These are phyloP conservation scores for Holothuria scabra DNA, from an alignment of 53 echinoderm and acorn worm species.

Conservation along the genomic window DNA sequence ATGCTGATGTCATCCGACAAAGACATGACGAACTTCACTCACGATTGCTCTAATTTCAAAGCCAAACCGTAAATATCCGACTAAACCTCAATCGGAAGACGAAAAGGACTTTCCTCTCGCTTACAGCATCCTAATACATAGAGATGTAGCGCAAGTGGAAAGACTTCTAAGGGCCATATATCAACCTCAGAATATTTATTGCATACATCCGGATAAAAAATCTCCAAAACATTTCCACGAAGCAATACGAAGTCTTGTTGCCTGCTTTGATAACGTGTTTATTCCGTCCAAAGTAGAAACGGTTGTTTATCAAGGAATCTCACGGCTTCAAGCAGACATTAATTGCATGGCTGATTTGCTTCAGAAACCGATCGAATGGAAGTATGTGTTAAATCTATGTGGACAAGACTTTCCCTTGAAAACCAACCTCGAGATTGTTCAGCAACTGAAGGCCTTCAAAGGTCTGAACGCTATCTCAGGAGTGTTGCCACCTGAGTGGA, in stretches of 20 bases:
- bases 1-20: conserved; percentile 47
- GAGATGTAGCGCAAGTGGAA: neutral
- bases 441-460: conserved; percentile 57
- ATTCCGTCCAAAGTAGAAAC: conserved; percentile 64
- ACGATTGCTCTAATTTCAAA: conserved; percentile 59
- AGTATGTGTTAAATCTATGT: conserved; percentile 47
- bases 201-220: too few relatives aligned
- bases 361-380: conserved; percentile 47
- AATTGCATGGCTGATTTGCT: too few relatives aligned
- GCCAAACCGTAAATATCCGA: conserved; percentile 45
- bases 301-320: conserved; percentile 55
- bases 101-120: conserved; percentile 67
- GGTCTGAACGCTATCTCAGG: conserved; percentile 78
- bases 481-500: conserved; percentile 45
- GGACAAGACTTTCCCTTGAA: too few relatives aligned
- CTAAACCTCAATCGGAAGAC: conserved; percentile 58
- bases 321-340: conserved; percentile 69
- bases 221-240: conserved; percentile 51
- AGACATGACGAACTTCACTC: conserved; percentile 39
- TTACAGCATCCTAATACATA: conserved; percentile 67
- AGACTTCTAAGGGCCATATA: too few relatives aligned
- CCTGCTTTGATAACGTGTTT: conserved; percentile 80
- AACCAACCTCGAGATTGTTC: too few relatives aligned
- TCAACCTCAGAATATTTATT: conserved; percentile 23
- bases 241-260: conserved; percentile 59